These are phyloP conservation scores for Athalia rosae DNA, from an alignment of 2,888 invertebrate species.

Conservation along the genomic window DNA sequence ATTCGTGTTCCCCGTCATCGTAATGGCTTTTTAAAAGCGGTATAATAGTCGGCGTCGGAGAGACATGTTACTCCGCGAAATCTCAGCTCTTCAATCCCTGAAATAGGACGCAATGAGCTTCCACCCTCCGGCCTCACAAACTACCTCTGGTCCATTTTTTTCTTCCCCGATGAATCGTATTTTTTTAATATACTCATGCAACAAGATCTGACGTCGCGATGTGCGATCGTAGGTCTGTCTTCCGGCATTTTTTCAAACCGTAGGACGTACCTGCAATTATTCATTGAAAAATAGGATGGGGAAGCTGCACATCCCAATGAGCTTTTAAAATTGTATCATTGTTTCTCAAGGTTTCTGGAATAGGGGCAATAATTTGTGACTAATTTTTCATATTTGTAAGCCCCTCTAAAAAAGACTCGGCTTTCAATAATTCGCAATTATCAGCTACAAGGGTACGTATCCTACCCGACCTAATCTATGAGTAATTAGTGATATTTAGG, in stretches of 20 bases:
- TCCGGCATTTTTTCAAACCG: too few relatives aligned
- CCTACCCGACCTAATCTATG: neutral
- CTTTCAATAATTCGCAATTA: too few relatives aligned
- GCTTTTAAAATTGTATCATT: too few relatives aligned
- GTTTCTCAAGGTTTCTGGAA: too few relatives aligned
- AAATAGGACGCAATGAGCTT: neutral
- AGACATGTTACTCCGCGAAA: neutral
- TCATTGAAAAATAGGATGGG: too few relatives aligned
- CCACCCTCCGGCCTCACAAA: neutral
- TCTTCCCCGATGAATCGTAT: neutral
- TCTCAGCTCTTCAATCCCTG: conserved; percentile 4
- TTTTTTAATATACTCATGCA: neutral
- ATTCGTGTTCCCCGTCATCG: conserved; percentile 17
- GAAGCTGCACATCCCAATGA: too few relatives aligned
- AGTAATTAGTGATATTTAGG: conserved; percentile 47
- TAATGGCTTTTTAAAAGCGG: conserved; percentile 29
- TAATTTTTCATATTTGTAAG: too few relatives aligned
- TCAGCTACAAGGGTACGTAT: too few relatives aligned
- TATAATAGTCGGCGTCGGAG: neutral
- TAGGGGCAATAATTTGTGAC: too few relatives aligned
- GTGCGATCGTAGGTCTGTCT: too few relatives aligned
- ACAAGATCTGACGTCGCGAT: neutral
- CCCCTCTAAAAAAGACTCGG: too few relatives aligned
- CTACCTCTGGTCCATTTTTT: neutral
- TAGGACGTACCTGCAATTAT: too few relatives aligned